Percentiles rank a stretch among this genome's conserved stretches.
Conservation (phyloP, 1,140 invertebrate species). For the Cydia amplana region DNA sequence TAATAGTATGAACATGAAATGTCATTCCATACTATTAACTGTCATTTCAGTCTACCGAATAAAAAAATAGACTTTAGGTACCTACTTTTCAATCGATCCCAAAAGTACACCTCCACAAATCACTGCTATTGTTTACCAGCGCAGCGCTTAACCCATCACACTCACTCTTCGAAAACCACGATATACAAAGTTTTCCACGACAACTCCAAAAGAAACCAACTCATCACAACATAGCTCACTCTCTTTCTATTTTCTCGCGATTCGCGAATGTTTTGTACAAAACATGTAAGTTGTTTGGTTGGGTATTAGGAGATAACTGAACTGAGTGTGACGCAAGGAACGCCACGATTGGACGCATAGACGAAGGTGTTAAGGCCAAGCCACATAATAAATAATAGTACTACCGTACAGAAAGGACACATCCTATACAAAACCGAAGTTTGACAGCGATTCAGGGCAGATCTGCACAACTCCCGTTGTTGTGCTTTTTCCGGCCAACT, state of each 20-base stretch:
- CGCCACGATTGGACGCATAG: background rate
- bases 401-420: no score
- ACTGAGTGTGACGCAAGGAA: background rate
- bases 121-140: background rate
- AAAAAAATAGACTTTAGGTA: no score
- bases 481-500: no score
- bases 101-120: conserved; percentile 2
- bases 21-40: no score
- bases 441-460: no score
- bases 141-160: conserved; percentile 6
- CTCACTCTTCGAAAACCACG: conserved; percentile 16
- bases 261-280: background rate
- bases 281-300: conserved; percentile 2
- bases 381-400: no score
- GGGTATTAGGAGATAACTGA: conserved; percentile 23
- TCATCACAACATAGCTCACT: background rate
- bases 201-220: background rate
- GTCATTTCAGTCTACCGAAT: no score
- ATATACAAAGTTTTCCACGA: background rate
- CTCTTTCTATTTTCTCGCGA: background rate
- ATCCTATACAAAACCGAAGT: no score
- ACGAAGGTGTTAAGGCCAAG: conserved; percentile 22
- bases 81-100: background rate
- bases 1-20: no score
- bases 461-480: no score